phyloP scores from a whole-genome alignment of 1,140 invertebrate species.

The Mamestra configurata region DNA sequence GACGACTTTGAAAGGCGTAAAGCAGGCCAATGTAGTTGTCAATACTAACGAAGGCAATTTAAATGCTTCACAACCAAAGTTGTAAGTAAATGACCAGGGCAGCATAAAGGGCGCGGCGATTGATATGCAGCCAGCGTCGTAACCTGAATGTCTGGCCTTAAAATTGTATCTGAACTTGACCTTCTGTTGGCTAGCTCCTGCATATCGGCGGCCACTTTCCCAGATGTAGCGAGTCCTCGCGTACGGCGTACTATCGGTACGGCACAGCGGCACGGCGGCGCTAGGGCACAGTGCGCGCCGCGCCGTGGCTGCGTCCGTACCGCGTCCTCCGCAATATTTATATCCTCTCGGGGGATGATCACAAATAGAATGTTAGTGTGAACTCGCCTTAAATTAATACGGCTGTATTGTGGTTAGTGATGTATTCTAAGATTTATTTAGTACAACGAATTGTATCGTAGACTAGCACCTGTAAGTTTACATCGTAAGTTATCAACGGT shows the following conservation, averaged over 20 bases:
- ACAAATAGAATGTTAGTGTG: constrained; percentile 47
- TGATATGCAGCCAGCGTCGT: constrained; percentile 26
- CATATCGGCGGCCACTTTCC: constrained; percentile 60
- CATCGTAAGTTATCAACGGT: constrained; percentile 35
- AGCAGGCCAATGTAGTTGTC: constrained; percentile 26
- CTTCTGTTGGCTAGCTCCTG: constrained; percentile 60
- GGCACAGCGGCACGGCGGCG: neutral
- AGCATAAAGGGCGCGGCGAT: constrained; percentile 13
- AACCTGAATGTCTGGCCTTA: constrained; percentile 45
- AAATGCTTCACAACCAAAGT: constrained; percentile 24
- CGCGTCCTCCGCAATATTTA: constrained; percentile 44
- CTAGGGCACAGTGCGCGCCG: constrained; percentile 58
- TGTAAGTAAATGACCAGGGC: constrained; percentile 24
- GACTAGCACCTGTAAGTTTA: constrained; percentile 17
- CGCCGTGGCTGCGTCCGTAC: constrained; percentile 42
- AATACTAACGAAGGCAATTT: constrained; percentile 37
- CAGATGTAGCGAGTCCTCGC: constrained; percentile 53
- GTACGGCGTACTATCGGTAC: constrained; percentile 13
- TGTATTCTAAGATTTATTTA: constrained; percentile 39
- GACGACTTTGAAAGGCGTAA: constrained; percentile 10
- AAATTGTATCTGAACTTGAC: constrained; percentile 64
- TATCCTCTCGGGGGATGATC: constrained; percentile 28
- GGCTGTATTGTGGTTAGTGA: constrained; percentile 46
- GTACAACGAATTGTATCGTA: constrained; percentile 50
- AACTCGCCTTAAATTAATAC: constrained; percentile 38